Conservation (phyloP, 92 coral and sea anemone species). For the Porites cylindrica region DNA sequence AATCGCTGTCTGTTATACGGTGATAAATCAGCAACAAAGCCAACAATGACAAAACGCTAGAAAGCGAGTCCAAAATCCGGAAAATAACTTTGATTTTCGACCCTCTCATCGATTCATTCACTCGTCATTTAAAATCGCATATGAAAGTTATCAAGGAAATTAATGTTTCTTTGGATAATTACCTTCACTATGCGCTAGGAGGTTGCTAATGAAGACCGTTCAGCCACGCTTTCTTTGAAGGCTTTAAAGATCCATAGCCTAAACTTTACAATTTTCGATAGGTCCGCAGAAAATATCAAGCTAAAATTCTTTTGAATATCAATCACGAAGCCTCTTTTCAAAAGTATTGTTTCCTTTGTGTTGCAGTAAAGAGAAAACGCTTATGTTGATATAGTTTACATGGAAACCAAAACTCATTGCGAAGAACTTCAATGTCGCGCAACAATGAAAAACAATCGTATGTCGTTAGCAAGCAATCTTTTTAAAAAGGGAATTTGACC, state of each 20-base stretch:
- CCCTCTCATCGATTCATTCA: conserved; percentile 17
- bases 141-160: neutral
- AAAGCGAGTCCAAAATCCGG: conserved; percentile 7
- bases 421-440: conserved; percentile 2
- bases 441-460: neutral
- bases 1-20: neutral
- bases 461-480: neutral
- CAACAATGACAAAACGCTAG: conserved; percentile 15
- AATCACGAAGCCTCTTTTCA: neutral
- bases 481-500: neutral
- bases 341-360: neutral
- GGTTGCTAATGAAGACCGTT: neutral
- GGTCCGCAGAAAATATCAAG: no score
- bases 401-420: conserved; percentile 1
- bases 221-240: neutral
- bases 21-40: conserved; percentile 29
- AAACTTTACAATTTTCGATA: no score
- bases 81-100: conserved; percentile 1
- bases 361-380: neutral
- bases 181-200: neutral
- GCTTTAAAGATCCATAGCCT: no score
- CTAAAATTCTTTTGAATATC: neutral
- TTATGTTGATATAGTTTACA: neutral
- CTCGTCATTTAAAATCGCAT: neutral
- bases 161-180: neutral